Evolutionary conservation across 1,140 invertebrate genomes (phyloP).

Genomic region (Eriocheir sinensis): DNA sequence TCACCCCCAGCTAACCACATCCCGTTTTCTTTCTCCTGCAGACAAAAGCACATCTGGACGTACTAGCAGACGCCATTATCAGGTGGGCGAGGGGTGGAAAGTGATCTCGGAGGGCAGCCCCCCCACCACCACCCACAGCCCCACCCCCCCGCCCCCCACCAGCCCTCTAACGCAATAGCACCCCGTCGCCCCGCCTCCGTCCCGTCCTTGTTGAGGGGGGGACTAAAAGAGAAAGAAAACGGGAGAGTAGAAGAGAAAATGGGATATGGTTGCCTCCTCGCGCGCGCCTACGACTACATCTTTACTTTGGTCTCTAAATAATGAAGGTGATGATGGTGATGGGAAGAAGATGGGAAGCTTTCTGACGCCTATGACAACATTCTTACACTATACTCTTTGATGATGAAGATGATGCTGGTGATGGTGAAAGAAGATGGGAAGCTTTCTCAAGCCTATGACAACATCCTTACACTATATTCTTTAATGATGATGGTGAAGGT

Average conservation of each 20-base stretch:
- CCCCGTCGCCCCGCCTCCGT: neutral
- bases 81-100: slow-evolving; percentile 93
- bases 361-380: no score
- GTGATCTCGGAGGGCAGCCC: slow-evolving; percentile 55
- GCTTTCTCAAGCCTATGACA: no score
- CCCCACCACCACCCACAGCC: neutral
- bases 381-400: no score
- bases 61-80: slow-evolving; percentile 94
- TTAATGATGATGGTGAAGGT: no score
- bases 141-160: neutral
- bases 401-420: no score
- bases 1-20: no score
- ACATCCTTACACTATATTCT: no score
- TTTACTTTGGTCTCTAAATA: no score
- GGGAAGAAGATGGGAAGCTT: no score
- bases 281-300: no score
- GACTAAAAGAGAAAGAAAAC: neutral
- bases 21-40: slow-evolving; percentile 85
- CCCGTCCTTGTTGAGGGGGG: neutral
- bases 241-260: neutral
- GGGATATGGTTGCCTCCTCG: neutral
- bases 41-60: slow-evolving; percentile 97
- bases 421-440: no score
- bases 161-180: neutral
- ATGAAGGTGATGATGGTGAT: no score